A percentile compares a stretch with the other conserved stretches of the same genome.
Evolutionary conservation across 2,888 invertebrate species (phyloP).

Genomic region (Xanthorhoe designata): DNA sequence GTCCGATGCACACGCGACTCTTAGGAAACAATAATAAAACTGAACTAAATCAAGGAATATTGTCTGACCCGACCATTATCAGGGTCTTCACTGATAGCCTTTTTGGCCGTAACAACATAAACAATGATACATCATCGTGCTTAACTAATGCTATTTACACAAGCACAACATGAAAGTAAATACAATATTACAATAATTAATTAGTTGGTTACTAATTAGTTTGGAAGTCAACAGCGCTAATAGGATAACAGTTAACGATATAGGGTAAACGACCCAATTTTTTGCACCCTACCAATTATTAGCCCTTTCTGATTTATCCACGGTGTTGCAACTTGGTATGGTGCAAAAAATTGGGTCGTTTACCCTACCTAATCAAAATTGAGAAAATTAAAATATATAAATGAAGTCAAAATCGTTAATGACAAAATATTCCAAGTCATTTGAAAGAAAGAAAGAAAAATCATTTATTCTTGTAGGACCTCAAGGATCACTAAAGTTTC

Average conservation of each 20-base stretch:
- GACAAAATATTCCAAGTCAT: too few relatives aligned
- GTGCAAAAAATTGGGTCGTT: too few relatives aligned
- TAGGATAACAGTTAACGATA: background rate
- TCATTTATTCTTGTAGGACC: too few relatives aligned
- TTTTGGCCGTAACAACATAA: constrained; percentile 14
- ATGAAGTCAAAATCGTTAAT: too few relatives aligned
- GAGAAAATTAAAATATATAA: too few relatives aligned
- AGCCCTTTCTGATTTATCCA: too few relatives aligned
- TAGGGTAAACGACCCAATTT: too few relatives aligned
- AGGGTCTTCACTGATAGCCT: constrained; percentile 35
- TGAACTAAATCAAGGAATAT: constrained; percentile 40
- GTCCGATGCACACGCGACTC: constrained; percentile 14
- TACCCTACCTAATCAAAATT: too few relatives aligned
- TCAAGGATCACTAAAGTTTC: too few relatives aligned
- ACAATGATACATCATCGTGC: constrained; percentile 20
- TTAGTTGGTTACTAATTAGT: background rate
- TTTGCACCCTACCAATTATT: too few relatives aligned
- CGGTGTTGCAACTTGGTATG: too few relatives aligned
- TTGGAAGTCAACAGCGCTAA: background rate
- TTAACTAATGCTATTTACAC: constrained; percentile 50
- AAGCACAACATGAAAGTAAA: background rate
- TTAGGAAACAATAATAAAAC: constrained; percentile 27
- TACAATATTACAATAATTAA: background rate
- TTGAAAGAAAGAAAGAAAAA: too few relatives aligned
- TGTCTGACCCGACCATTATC: constrained; percentile 40